Base-by-base conservation (phyloP, 1,140 invertebrate genomes). In the Drosophila sp. region DNA sequence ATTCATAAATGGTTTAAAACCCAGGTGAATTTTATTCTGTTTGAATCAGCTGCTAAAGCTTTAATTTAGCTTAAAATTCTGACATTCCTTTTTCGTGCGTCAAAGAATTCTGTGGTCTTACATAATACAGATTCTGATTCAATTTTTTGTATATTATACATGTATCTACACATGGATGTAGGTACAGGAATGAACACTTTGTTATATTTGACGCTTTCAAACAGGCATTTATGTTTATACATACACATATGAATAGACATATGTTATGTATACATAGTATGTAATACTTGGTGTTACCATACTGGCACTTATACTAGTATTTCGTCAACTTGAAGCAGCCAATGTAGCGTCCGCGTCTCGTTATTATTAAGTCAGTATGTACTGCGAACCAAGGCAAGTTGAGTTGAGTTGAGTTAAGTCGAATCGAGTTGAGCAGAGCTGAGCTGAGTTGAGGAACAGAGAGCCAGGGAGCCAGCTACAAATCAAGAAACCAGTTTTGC, bases 341-440 rank as follows among this genome's bases (percentile, higher is more conserved):
- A 64, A 45, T 59, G 54, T 62, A 61, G 59, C 59, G 59, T 45
- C 63, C 62, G 74, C 74, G 65, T 76, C 75, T 66, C 75, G 75
- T 77, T 70, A 77, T 77, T 65, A 70, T 70, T 74, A 77, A 77
- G 64, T 29, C 63, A 58, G 61, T 36, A 59, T 63, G 41, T 43
- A 40, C 21, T 16, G 11, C 7, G 11, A 32, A 36, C 13, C 6
- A 46, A 27, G 21, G 38, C 25, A 25, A 14, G 29, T 43, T 21
- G 45, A 38, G 38, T 13, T 5, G 13, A 40, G 63, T 13, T 5
- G 13, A 40, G 63, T n/a, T n/a, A n/a, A n/a, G n/a, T n/a, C n/a
- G n/a, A n/a, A n/a, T n/a, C n/a, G n/a, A n/a, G n/a, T n/a, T n/a
- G n/a, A n/a, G n/a, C n/a, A n/a, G n/a, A n/a, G n/a, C n/a, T n/a